Percentiles rank a stretch among this genome's conserved stretches.
These are phyloP conservation scores for Cottoperca gobio DNA, from an alignment of 2,797 vertebrate species.

Conservation along the genomic window DNA sequence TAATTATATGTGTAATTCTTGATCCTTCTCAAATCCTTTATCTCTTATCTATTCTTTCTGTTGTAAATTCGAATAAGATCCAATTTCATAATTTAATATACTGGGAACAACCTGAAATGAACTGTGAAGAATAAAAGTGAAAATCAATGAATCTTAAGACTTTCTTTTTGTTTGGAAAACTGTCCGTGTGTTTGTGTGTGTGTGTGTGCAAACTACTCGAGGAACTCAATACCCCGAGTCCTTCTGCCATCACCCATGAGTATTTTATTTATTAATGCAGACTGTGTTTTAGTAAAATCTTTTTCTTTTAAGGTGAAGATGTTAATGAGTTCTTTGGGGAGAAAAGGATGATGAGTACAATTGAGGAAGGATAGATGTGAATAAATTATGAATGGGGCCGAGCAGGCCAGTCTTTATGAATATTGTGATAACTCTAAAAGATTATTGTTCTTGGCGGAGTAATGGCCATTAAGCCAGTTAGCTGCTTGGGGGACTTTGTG, in stretches of 20 bases:
- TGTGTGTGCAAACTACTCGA: too few relatives aligned
- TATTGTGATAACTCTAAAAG: conserved; percentile 18
- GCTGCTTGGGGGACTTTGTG: neutral
- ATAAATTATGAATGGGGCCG: conserved; percentile 33
- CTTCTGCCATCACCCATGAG: neutral
- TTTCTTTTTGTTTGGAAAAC: neutral
- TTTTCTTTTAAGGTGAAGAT: conserved; percentile 26
- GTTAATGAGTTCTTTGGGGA: conserved; percentile 45
- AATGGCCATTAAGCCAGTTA: neutral
- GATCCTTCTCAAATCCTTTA: conserved; percentile 9
- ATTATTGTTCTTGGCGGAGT: conserved; percentile 4
- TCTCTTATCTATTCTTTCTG: neutral
- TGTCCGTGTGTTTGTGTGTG: too few relatives aligned
- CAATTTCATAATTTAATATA: neutral
- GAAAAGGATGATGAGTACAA: conserved; percentile 6
- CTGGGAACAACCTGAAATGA: neutral
- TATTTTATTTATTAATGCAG: neutral
- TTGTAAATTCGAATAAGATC: conserved; percentile 2
- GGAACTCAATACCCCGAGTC: neutral
- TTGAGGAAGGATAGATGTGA: conserved; percentile 5
- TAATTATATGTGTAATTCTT: conserved; percentile 21
- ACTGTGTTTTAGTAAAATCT: conserved; percentile 7
- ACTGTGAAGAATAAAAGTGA: neutral
- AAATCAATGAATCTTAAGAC: neutral
- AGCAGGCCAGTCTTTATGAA: neutral